These are phyloP conservation scores for Oeneis ivallda DNA, from an alignment of 2,888 invertebrate genomes.

Conservation along the genomic window DNA sequence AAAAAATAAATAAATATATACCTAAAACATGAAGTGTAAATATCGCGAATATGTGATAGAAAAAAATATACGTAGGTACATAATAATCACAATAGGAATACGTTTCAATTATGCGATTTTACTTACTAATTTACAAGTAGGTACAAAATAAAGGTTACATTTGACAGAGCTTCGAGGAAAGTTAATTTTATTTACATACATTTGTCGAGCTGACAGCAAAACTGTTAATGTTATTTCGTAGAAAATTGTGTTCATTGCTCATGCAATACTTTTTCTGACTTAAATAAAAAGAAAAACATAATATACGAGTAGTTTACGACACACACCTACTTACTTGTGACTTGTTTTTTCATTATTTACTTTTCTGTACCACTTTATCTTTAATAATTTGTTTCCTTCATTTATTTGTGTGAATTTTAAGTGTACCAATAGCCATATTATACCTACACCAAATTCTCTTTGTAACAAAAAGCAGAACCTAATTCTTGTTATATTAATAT, in stretches of 20 bases:
- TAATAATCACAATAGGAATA: too few relatives aligned
- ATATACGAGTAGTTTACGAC: not conserved
- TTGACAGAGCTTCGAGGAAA: constrained; percentile 2
- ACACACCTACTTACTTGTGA: not conserved
- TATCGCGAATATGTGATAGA: too few relatives aligned
- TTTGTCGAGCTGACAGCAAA: not conserved
- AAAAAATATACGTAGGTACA: too few relatives aligned
- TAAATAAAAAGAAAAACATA: not conserved
- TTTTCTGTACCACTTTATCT: not conserved
- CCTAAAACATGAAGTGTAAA: too few relatives aligned
- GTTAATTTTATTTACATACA: constrained; percentile 2
- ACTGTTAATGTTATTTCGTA: constrained; percentile 1
- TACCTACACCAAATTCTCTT: too few relatives aligned
- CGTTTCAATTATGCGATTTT: not conserved
- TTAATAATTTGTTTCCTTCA: too few relatives aligned
- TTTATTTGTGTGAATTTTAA: too few relatives aligned
- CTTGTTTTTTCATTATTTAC: not conserved
- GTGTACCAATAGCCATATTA: too few relatives aligned
- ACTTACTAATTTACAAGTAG: not conserved
- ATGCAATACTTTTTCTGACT: constrained; percentile 3
- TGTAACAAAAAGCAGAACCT: too few relatives aligned
- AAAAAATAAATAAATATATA: too few relatives aligned
- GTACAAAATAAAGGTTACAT: not conserved
- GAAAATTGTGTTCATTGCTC: not conserved
- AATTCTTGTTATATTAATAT: too few relatives aligned